A percentile compares a stretch with the other conserved stretches of the same genome.
Evolutionary conservation across 2,113 vertebrate genomes (phyloP).

Genomic region (Corydoras maculifer): DNA sequence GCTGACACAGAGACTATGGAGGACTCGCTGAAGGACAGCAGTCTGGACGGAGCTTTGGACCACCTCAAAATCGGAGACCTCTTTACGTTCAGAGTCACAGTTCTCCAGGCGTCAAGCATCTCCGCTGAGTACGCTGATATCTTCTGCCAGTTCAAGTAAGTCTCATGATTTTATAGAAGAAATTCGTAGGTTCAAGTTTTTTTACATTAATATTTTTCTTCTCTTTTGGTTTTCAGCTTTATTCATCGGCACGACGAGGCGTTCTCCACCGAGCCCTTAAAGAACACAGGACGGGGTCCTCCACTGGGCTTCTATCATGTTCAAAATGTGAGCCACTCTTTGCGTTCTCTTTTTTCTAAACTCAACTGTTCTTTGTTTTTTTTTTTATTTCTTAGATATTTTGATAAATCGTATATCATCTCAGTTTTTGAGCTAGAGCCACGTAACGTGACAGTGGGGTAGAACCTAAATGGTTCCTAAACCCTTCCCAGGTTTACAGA

Average conservation of each 20-base stretch:
- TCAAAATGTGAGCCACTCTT: conserved; percentile 77
- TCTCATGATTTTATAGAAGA: not conserved
- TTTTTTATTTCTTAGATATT: not conserved
- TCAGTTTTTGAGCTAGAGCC: no score
- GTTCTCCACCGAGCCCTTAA: conserved; percentile 70
- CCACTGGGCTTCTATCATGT: conserved; percentile 96
- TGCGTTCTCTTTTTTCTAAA: no score
- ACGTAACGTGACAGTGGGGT: no score
- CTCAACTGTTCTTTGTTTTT: not conserved
- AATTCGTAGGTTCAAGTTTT: no score
- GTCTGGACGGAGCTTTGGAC: conserved; percentile 67
- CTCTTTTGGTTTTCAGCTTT: no score
- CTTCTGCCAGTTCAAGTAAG: conserved; percentile 98
- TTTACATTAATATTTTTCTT: not conserved
- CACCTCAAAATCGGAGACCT: conserved; percentile 82
- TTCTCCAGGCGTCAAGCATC: conserved; percentile 95
- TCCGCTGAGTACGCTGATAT: conserved; percentile 93
- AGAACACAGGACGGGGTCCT: conserved; percentile 91
- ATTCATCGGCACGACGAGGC: not conserved
- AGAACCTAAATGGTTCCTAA: no score
- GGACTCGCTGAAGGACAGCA: conserved; percentile 73
- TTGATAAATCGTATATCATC: no score
- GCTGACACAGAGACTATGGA: conserved; percentile 74
- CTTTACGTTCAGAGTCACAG: conserved; percentile 94
- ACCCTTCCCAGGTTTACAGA: no score